Percentiles rank a stretch among this genome's conserved stretches.
These are phyloP conservation scores for Plotosus lineatus DNA, from an alignment of 2,113 vertebrate genomes.

Conservation along the genomic window DNA sequence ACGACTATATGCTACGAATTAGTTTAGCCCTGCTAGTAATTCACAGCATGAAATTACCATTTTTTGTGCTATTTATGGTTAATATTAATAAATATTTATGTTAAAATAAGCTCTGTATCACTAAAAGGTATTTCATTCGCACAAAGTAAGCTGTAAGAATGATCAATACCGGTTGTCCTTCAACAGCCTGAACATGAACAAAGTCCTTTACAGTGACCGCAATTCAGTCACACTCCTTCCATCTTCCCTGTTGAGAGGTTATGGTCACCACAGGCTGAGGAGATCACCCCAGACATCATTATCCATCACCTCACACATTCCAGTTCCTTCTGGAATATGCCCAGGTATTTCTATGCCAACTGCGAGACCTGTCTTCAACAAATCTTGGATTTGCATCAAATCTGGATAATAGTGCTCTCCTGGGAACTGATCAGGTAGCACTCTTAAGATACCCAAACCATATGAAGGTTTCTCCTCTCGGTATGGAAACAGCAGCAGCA, in stretches of 20 bases:
- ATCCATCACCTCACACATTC: neutral
- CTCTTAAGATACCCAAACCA: neutral
- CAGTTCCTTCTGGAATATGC: neutral
- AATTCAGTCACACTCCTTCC: neutral
- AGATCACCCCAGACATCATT: neutral
- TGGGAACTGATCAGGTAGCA: neutral
- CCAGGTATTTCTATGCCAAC: neutral
- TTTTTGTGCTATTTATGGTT: too few relatives aligned
- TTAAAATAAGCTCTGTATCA: too few relatives aligned
- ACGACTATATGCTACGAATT: too few relatives aligned
- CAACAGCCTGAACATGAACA: conserved; percentile 17
- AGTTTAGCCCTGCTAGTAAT: too few relatives aligned
- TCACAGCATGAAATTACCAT: too few relatives aligned
- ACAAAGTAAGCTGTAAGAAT: too few relatives aligned
- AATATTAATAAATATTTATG: too few relatives aligned
- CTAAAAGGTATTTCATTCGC: too few relatives aligned
- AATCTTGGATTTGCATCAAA: neutral
- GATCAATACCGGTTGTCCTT: too few relatives aligned
- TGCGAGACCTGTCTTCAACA: neutral
- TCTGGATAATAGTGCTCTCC: neutral
- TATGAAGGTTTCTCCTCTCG: neutral
- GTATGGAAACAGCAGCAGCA: neutral
- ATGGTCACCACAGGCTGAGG: neutral
- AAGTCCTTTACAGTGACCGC: conserved; percentile 18
- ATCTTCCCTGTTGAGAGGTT: too few relatives aligned